Conservation (phyloP, 2,113 vertebrate species). For the Potamarius usumacintae region DNA sequence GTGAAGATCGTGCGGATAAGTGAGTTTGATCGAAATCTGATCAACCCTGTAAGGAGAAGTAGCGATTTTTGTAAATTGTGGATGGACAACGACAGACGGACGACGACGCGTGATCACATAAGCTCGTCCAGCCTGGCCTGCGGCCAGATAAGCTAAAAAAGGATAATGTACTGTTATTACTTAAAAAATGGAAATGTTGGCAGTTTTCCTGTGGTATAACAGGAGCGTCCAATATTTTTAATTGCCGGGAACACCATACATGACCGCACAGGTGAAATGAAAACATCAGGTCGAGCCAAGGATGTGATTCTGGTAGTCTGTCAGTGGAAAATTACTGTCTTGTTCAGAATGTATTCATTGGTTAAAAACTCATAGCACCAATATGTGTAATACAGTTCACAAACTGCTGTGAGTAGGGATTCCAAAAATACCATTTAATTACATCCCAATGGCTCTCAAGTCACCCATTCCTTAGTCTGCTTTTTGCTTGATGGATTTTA, state of each 20-base stretch:
- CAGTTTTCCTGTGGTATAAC: background rate
- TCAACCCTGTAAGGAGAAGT: too few species aligned
- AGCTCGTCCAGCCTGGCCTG: too few species aligned
- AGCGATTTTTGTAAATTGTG: too few species aligned
- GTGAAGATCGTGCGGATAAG: too few species aligned
- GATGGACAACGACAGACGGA: too few species aligned
- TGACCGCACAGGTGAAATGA: background rate
- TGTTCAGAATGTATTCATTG: background rate
- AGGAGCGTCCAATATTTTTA: background rate
- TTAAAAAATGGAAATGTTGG: background rate
- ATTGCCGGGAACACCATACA: background rate
- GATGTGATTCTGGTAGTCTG: background rate
- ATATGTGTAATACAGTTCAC: background rate
- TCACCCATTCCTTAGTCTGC: background rate
- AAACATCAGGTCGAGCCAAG: background rate
- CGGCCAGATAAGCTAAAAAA: background rate
- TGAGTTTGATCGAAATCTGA: too few species aligned
- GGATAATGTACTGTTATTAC: background rate
- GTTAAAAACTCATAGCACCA: background rate
- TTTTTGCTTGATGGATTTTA: background rate
- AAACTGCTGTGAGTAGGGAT: background rate
- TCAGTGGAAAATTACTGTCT: background rate
- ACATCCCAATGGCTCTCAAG: background rate
- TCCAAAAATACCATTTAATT: slow-evolving; percentile 1
- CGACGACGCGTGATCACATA: too few species aligned